Evolutionary conservation across 2,888 invertebrate genomes (phyloP), one percentile per base, ranked within the genome.

Genomic region (Pseudococcus jackbeardsleyi): DNA sequence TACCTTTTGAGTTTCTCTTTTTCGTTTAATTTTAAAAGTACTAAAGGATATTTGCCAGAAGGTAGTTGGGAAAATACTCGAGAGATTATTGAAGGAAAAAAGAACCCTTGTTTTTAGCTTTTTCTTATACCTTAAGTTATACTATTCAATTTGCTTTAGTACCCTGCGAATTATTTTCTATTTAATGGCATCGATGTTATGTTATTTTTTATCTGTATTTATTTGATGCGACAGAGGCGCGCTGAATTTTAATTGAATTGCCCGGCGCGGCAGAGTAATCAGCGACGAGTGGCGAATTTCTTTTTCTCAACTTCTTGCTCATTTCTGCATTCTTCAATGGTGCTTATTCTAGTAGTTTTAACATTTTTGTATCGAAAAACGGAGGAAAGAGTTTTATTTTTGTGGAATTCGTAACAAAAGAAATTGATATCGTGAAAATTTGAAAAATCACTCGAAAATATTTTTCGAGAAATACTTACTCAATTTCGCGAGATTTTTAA

Each of bases 1-100:
- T 64, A 72, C 68, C 68, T 72, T 72, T 59, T 9, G n/a, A 59
- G 19, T 19, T 59, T 59, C 59, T 59, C 26, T 33, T 72, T 72
- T 72, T 72, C 68, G 68, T 72, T 72, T 72, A 72, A 72, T 72
- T 72, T 72, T 72, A 72, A 72, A 72, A 72, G 68, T 72, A 72
- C 68, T 72, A 72, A 72, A 72, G 33, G 68, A 72, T 72, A 72
- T 72, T 72, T 33, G 68, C 68, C 68, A 72, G 68, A 72, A 72
- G 68, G 33, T 72, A 72, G 68, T 72, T 72, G 22, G 33, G 2
- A 26, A 72, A 72, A 72, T 72, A 72, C 68, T 72, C 68, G 26
- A 33, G 68, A 72, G 68, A 72, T 72, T 72, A 72, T 72, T 5
- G 26, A 72, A 33, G 33, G 33, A 72, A 72, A 72, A 72, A 72